A percentile compares a stretch with the other conserved stretches of the same genome.
phyloP scores from a whole-genome alignment of 2,888 invertebrate genomes.

The Drosophila peninsularis region DNA sequence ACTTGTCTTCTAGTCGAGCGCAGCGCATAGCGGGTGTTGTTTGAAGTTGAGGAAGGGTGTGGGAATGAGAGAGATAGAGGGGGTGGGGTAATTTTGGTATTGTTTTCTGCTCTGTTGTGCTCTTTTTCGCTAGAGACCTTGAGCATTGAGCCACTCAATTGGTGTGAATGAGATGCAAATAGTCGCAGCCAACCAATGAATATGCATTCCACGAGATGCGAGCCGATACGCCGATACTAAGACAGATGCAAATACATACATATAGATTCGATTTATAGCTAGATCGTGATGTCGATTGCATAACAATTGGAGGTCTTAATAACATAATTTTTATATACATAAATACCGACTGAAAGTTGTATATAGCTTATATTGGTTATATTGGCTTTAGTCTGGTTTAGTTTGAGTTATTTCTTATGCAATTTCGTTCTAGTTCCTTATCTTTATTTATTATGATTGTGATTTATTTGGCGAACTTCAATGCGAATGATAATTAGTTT shows the following conservation, averaged over 20 bases:
- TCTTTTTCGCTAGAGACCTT: slow-evolving; percentile 34
- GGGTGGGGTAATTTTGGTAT: slow-evolving; percentile 12
- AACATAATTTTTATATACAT: not conserved
- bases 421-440: not conserved
- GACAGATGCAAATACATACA: too few relatives aligned
- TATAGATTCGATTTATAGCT: slow-evolving; percentile 9
- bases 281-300: slow-evolving; percentile 36
- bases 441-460: not conserved
- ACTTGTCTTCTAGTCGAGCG: slow-evolving; percentile 36
- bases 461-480: not conserved
- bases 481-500: not conserved
- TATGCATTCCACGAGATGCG: slow-evolving; percentile 36
- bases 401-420: not conserved
- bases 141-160: slow-evolving; percentile 24
- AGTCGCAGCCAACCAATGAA: slow-evolving; percentile 21
- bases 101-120: slow-evolving; percentile 9
- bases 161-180: slow-evolving; percentile 42
- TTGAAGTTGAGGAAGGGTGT: not conserved
- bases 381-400: not conserved
- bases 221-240: slow-evolving; percentile 15
- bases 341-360: not conserved
- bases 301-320: slow-evolving; percentile 24
- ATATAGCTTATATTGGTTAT: not conserved
- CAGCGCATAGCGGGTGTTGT: slow-evolving; percentile 1
- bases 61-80: not conserved